Conservation (phyloP, 2,888 invertebrate genomes). For the Anoplius nigerrimus region DNA sequence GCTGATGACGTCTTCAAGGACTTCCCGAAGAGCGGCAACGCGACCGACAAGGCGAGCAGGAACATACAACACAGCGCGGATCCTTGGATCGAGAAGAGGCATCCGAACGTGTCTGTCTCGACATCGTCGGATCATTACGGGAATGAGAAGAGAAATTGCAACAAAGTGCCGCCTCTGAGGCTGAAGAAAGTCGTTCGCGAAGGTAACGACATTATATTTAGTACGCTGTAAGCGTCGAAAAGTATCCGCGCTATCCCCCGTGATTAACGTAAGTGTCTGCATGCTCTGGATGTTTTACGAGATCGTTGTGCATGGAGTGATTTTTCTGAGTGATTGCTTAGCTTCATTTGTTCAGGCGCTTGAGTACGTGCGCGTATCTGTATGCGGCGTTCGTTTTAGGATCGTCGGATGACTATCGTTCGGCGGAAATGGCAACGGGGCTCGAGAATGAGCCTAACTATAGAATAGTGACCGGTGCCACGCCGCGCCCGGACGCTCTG, state of each 20-base stretch:
- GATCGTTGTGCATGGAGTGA: too few species aligned
- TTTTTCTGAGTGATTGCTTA: too few species aligned
- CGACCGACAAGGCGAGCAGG: slow-evolving; percentile 6
- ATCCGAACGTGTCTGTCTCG: slow-evolving; percentile 13
- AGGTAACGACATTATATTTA: slow-evolving; percentile 23
- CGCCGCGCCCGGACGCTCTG: slow-evolving; percentile 37
- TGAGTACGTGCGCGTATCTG: too few species aligned
- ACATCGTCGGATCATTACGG: slow-evolving; percentile 12
- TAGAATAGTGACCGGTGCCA: slow-evolving; percentile 55
- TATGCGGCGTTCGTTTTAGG: too few species aligned
- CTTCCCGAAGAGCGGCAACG: slow-evolving; percentile 21
- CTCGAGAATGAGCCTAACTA: slow-evolving; percentile 53
- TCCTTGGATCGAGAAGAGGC: slow-evolving; percentile 25
- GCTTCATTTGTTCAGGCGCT: too few species aligned
- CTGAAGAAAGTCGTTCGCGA: slow-evolving; percentile 60
- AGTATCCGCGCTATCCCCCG: too few species aligned
- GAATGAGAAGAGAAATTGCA: slow-evolving; percentile 20
- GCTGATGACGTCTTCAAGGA: slow-evolving; percentile 35
- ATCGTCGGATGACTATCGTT: background rate
- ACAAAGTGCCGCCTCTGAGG: slow-evolving; percentile 65
- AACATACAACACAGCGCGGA: slow-evolving; percentile 7
- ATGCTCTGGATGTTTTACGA: too few species aligned
- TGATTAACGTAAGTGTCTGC: too few species aligned
- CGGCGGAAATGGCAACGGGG: background rate
- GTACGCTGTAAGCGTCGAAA: too few species aligned